Evolutionary conservation across 2,888 invertebrate genomes (phyloP), one percentile per base, ranked within the genome.

Genomic region (Hirtodrosophila cameraria): DNA sequence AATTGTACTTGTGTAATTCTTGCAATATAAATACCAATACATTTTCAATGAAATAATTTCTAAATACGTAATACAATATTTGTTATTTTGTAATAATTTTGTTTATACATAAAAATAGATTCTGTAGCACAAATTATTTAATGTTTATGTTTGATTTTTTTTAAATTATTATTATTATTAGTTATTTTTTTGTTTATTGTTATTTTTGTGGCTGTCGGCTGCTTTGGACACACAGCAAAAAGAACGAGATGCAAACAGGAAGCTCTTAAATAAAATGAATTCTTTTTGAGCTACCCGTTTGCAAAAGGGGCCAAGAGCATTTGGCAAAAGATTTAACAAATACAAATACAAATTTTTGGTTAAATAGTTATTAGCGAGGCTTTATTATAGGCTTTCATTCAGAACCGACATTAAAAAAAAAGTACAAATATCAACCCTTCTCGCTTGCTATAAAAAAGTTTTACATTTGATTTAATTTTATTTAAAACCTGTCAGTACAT

Each of bases 241-340:
- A 65, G 72, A 85, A 86, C 86, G 72, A 85, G 82, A 81, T 55
- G 72, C 62, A 67, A 52, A 57, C 36, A 61, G 31, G 13, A 25
- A 39, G 39, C 20, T 31, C n/a, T n/a, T 27, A 35, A 9, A 30
- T 31, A 8, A 12, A 27, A 15, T 6, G 25, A n/a, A 41, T 9
- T 41, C 12, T 15, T 41, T 23, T 13, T 9, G 28, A 43, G 46
- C 59, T 38, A 43, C 30, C 30, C 28, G 18, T 12, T n/a, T 27
- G 9, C 11, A 16, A 28, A n/a, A 28, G 18, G 12, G 16, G 39
- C 30, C 45, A 30, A 49, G 28, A n/a, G 53, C 20, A 20, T 64
- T 64, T 64, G 71, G 60, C 38, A 38, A 41, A 35, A 30, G 13
- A 16, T 62, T 18, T 2, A 25, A 33, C 11, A 35, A 42, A 38